These are phyloP conservation scores for Cosmia trapezina DNA, from an alignment of 2,888 invertebrate species.

Conservation along the genomic window DNA sequence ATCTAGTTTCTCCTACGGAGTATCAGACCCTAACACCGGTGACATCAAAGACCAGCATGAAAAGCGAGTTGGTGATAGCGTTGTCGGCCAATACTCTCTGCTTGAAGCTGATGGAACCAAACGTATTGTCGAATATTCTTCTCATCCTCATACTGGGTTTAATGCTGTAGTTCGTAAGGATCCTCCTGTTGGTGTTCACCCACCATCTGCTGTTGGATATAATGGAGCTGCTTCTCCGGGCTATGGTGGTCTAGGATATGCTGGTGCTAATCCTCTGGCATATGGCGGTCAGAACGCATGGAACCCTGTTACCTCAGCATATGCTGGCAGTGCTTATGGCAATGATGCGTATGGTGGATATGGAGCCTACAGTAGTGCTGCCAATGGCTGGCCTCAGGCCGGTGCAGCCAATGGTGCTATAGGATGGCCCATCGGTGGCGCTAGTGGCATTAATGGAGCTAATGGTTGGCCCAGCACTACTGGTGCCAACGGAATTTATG, in stretches of 20 bases:
- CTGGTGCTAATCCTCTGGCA: constrained; percentile 64
- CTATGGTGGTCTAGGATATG: constrained; percentile 73
- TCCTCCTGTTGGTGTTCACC: constrained; percentile 70
- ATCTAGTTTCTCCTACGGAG: constrained; percentile 81
- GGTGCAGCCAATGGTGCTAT: constrained; percentile 12
- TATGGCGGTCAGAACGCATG: constrained; percentile 54
- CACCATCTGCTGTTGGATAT: constrained; percentile 73
- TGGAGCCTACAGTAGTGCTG: constrained; percentile 25
- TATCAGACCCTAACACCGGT: constrained; percentile 81
- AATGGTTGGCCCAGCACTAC: constrained; percentile 24
- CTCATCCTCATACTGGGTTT: constrained; percentile 79
- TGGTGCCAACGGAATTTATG: constrained; percentile 26
- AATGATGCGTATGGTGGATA: constrained; percentile 23
- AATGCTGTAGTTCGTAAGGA: constrained; percentile 80
- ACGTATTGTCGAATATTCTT: constrained; percentile 90
- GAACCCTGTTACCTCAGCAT: constrained; percentile 19
- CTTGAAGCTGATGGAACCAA: constrained; percentile 90
- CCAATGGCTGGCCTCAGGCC: constrained; percentile 34
- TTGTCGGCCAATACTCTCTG: constrained; percentile 86
- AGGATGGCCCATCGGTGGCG: constrained; percentile 15
- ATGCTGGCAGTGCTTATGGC: constrained; percentile 11
- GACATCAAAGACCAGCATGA: constrained; percentile 88
- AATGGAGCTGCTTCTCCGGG: constrained; percentile 78
- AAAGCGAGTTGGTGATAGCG: constrained; percentile 90
- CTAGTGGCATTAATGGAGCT: constrained; percentile 5